Conservation (phyloP, 2,888 invertebrate genomes). For the Eugnorisma glareosa region DNA sequence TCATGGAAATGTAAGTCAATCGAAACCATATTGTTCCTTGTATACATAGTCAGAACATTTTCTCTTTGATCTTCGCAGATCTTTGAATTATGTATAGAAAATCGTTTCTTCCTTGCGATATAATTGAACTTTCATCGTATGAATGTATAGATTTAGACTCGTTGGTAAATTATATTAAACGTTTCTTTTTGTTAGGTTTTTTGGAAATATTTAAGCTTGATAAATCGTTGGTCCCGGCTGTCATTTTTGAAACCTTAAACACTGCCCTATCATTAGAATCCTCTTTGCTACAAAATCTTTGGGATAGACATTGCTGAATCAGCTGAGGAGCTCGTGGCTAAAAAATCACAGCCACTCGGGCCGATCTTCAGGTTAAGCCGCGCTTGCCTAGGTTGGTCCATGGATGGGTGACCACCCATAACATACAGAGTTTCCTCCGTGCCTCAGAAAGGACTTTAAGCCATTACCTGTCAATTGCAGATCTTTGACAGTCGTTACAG, state of each 20-base stretch:
- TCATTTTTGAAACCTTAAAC: no score
- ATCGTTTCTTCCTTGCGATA: not conserved
- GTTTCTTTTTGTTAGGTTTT: not conserved
- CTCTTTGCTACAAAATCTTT: no score
- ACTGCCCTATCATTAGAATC: no score
- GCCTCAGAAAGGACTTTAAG: not conserved
- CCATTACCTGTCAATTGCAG: not conserved
- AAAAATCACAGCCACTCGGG: not conserved
- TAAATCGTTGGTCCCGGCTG: no score
- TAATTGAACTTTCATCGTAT: constrained; percentile 24
- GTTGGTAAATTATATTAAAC: no score
- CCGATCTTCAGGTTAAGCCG: not conserved
- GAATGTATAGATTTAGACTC: constrained; percentile 13
- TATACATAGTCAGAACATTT: constrained; percentile 1
- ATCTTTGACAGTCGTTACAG: not conserved
- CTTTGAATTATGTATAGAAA: constrained; percentile 43
- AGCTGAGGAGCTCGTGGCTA: not conserved
- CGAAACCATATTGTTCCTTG: constrained; percentile 16
- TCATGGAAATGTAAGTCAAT: constrained; percentile 5
- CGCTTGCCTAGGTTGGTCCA: not conserved
- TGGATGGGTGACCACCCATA: not conserved
- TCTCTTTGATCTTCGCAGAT: constrained; percentile 35
- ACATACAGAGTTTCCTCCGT: no score
- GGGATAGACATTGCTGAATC: no score
- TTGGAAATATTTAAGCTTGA: not conserved